A percentile compares a stretch with the other conserved stretches of the same genome.
Conservation (phyloP, 2,113 vertebrate genomes). For the Acanthisitta chloris region DNA sequence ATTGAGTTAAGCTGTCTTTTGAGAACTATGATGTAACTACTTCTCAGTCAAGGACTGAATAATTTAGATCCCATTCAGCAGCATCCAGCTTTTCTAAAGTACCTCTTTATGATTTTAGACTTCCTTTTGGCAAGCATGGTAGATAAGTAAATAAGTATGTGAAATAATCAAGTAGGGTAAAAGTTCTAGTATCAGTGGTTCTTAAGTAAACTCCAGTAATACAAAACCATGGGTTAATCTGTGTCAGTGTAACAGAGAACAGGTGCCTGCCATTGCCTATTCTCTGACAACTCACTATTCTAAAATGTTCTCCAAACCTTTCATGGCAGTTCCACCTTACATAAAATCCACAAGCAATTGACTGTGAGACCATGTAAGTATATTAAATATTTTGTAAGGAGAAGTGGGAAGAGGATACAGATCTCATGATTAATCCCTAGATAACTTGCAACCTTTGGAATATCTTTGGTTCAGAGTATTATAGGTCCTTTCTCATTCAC, state of each 20-base stretch:
- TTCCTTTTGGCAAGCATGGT: not conserved
- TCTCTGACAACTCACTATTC: not conserved
- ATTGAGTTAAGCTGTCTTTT: not conserved
- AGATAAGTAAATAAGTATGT: not conserved
- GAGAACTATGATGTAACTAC: not conserved
- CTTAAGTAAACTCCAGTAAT: not conserved
- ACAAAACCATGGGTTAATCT: not conserved
- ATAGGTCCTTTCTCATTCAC: not conserved
- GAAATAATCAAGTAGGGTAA: not conserved
- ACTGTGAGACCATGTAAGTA: not conserved
- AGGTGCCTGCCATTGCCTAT: accelerated
- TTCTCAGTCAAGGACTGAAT: not conserved
- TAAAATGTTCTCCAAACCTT: not conserved
- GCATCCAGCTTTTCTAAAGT: not conserved
- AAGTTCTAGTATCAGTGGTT: not conserved
- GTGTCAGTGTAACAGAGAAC: not conserved
- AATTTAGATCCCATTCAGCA: not conserved
- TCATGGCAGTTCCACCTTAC: not conserved
- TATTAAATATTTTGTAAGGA: not conserved
- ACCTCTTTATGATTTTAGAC: not conserved
- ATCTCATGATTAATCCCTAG: not conserved
- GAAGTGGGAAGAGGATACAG: not conserved
- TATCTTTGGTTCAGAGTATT: not conserved
- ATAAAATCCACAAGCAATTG: not conserved
- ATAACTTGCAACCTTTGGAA: not conserved